A percentile compares a stretch with the other conserved stretches of the same genome.
phyloP scores from a whole-genome alignment of 2,113 vertebrate genomes.

The Xenus cinereus region DNA sequence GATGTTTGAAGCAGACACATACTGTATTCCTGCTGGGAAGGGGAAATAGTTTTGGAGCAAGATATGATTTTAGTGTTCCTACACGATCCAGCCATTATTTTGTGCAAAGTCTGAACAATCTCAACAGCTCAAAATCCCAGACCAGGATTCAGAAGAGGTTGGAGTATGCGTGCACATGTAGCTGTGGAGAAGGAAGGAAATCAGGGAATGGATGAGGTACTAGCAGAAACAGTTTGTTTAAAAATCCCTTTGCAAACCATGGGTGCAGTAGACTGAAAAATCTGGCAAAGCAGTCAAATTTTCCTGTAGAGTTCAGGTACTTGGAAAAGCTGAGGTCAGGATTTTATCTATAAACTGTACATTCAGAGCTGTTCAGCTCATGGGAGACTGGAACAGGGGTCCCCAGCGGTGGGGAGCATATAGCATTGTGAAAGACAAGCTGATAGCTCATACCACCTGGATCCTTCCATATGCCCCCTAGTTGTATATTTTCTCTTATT shows the following conservation, averaged over 20 bases:
- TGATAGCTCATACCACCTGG: neutral
- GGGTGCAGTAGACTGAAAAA: neutral
- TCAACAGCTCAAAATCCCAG: neutral
- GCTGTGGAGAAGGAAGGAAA: neutral
- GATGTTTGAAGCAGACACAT: neutral
- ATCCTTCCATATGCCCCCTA: neutral
- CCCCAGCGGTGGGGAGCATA: accelerated
- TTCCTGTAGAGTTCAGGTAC: neutral
- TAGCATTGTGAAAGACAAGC: neutral
- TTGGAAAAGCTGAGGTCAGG: neutral
- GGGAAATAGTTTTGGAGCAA: neutral
- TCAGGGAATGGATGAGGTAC: neutral
- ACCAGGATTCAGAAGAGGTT: neutral
- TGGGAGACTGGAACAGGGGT: accelerated
- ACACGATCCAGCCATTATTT: neutral
- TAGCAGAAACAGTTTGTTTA: neutral
- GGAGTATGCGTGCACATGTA: accelerated
- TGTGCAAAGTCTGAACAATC: neutral
- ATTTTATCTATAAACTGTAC: neutral
- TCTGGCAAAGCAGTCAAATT: neutral
- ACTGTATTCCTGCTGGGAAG: neutral
- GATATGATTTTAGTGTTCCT: neutral
- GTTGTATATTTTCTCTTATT: neutral
- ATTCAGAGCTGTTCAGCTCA: neutral
- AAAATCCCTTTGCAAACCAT: neutral